Evolutionary conservation across 2,797 vertebrate species (phyloP).

Genomic region (Enteromius afrohamiltoni): DNA sequence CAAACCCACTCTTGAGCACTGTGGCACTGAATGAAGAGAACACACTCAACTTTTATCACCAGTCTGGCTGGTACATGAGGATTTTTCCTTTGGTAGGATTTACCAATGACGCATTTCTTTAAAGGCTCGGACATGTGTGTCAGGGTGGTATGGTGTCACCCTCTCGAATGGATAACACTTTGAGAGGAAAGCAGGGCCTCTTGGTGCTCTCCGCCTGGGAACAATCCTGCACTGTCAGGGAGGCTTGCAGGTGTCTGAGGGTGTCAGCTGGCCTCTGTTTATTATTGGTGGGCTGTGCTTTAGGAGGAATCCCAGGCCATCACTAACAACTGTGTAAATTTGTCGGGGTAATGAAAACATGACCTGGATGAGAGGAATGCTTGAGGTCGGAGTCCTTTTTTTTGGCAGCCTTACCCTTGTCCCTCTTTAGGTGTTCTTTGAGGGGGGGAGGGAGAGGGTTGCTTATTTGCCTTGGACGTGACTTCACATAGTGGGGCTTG

Average conservation of each 20-base stretch:
- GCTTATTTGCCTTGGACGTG: constrained; percentile 85
- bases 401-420: constrained; percentile 69
- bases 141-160: constrained; percentile 41
- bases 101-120: constrained; percentile 59
- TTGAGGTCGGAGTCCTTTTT: constrained; percentile 75
- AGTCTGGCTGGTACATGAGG: constrained; percentile 9
- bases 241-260: constrained; percentile 85
- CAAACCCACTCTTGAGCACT: constrained; percentile 19
- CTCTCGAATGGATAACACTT: constrained; percentile 47
- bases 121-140: constrained; percentile 37
- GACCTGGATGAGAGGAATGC: constrained; percentile 76
- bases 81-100: constrained; percentile 50
- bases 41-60: constrained; percentile 46
- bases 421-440: constrained; percentile 78
- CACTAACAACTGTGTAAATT: constrained; percentile 85
- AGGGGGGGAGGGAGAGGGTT: constrained; percentile 50
- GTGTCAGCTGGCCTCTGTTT: constrained; percentile 87
- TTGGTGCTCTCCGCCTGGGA: constrained; percentile 64
- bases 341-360: constrained; percentile 89
- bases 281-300: constrained; percentile 82
- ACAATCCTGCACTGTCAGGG: constrained; percentile 85
- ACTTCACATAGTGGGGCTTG: constrained; percentile 76
- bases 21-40: constrained; percentile 35
- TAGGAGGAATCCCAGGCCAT: constrained; percentile 81
- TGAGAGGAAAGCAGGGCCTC: constrained; percentile 48